Conservation (phyloP, 2,888 invertebrate genomes). For the Parnassius smintheus region DNA sequence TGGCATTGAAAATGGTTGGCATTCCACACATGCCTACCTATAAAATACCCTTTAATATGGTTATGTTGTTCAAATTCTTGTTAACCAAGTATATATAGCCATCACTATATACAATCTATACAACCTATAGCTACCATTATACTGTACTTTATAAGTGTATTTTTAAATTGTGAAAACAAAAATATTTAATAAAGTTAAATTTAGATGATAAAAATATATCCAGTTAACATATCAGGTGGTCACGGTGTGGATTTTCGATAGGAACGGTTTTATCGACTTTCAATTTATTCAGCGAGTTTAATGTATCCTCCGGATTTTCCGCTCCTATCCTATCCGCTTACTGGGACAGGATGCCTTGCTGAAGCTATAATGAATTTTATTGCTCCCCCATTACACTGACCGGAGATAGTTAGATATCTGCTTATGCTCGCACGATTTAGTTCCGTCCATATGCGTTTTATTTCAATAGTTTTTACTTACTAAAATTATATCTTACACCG, state of each 20-base stretch:
- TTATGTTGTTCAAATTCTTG: too few species aligned
- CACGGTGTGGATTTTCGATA: conserved; percentile 50
- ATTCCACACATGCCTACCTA: too few species aligned
- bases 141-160: background rate
- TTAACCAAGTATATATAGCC: too few species aligned
- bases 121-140: too few species aligned
- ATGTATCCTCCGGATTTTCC: conserved; percentile 59
- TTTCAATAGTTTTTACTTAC: conserved; percentile 10
- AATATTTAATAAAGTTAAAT: conserved; percentile 15
- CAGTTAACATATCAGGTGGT: conserved; percentile 45
- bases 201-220: conserved; percentile 46
- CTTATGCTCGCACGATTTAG: conserved; percentile 47
- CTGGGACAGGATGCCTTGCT: conserved; percentile 49
- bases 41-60: too few species aligned
- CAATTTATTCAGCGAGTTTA: conserved; percentile 66
- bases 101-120: too few species aligned
- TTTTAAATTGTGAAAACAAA: conserved; percentile 5
- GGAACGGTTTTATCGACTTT: conserved; percentile 61
- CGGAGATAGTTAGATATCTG: conserved; percentile 38
- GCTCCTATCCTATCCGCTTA: conserved; percentile 48
- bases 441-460: conserved; percentile 32
- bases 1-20: too few species aligned
- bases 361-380: conserved; percentile 65
- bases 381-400: conserved; percentile 50
- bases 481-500: too few species aligned